Percentiles rank a stretch among this genome's conserved stretches.
Evolutionary conservation across 1,140 invertebrate species (phyloP).

Genomic region (Zaprionus taronus): DNA sequence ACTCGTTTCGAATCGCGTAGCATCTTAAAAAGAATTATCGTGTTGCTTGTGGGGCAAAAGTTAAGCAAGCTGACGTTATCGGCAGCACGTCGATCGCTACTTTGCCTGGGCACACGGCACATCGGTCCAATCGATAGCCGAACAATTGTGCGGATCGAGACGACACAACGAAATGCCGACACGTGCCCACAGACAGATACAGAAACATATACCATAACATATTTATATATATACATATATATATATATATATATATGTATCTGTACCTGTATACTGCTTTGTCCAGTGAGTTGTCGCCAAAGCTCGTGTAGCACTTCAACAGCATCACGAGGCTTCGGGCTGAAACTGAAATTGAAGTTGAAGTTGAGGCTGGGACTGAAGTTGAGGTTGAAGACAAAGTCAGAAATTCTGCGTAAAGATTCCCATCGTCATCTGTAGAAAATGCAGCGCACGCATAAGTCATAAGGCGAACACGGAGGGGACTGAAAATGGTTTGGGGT

Average conservation of each 20-base stretch:
- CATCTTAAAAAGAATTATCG: conserved; percentile 24
- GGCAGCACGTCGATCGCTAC: conserved; percentile 60
- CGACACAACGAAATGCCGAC: conserved; percentile 64
- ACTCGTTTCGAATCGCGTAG: background rate
- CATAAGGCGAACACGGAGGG: conserved; percentile 51
- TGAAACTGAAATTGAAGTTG: conserved; percentile 14
- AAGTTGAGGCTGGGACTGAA: conserved; percentile 9
- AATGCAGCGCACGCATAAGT: conserved; percentile 77
- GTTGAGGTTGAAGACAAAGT: background rate
- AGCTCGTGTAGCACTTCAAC: conserved; percentile 40
- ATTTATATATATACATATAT: background rate
- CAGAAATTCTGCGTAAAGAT: conserved; percentile 74
- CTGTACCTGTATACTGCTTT: background rate
- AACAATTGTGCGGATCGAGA: conserved; percentile 42
- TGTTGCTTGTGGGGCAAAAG: conserved; percentile 35
- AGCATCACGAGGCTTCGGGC: conserved; percentile 21
- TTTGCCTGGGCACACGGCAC: conserved; percentile 22
- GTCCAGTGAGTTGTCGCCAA: conserved; percentile 35
- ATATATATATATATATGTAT: background rate
- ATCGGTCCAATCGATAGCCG: conserved; percentile 59
- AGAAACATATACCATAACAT: background rate
- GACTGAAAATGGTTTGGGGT: background rate
- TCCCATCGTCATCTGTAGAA: conserved; percentile 50
- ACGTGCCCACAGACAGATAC: conserved; percentile 54
- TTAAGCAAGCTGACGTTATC: conserved; percentile 34